These are phyloP conservation scores for Anabacerthia variegaticeps DNA, from an alignment of 2,797 vertebrate species.

Conservation along the genomic window DNA sequence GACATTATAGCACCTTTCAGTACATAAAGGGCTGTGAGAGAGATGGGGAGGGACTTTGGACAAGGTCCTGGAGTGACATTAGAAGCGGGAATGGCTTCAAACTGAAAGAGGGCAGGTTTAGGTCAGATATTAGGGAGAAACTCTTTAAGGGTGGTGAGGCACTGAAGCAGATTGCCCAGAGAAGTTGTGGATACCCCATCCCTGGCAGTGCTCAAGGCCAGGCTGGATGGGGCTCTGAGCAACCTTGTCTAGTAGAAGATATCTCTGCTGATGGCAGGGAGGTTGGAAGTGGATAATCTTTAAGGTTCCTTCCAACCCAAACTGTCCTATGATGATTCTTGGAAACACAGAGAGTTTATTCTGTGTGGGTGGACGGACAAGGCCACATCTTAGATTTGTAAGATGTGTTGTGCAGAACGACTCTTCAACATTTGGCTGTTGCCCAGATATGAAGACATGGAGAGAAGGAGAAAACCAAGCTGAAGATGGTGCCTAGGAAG, in stretches of 20 bases:
- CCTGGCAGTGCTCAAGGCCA: not conserved
- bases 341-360: not conserved
- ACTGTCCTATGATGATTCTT: not conserved
- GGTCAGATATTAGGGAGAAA: not conserved
- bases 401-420: not conserved
- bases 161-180: not conserved
- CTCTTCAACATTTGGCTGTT: not conserved
- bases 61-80: not conserved
- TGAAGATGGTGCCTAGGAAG: not conserved
- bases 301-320: not conserved
- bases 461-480: not conserved
- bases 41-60: not conserved
- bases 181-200: not conserved
- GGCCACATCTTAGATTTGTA: not conserved
- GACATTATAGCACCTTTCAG: not conserved
- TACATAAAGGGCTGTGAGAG: not conserved
- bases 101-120: not conserved
- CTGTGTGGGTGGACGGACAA: not conserved
- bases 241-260: not conserved
- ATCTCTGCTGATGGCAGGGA: not conserved
- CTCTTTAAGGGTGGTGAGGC: not conserved
- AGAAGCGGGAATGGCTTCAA: not conserved
- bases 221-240: not conserved
- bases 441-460: not conserved
- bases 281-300: not conserved